Evolutionary conservation across 2,888 invertebrate genomes (phyloP), one percentile per base, ranked within the genome.

Genomic region (Microctonus hyperodae): DNA sequence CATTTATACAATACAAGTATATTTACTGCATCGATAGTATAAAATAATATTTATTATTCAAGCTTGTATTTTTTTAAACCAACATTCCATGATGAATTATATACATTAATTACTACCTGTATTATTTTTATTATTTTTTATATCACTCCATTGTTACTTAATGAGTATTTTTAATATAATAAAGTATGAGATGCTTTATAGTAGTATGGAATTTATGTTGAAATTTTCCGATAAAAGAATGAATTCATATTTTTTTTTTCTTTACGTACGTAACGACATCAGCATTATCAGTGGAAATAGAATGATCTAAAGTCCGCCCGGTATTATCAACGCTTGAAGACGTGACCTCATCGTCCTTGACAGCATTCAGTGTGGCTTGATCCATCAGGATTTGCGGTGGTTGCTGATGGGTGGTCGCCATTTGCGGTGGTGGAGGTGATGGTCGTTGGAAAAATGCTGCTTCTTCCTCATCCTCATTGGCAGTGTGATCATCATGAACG

Each of bases 371-470:
- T 7, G 69, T 59, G 11, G 64, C 44, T 62, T 77, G 76, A 58
- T 80, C 79, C 62, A 74, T 68, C 55, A 77, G 75, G 11, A 74
- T 73, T 66, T 79, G 74, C 23, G 73, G 44, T 4, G 83, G n/a
- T n/a, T 48, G 63, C 51, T 58, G 62, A 62, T 67, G 48, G 20
- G 65, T 67, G 23, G 85, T 86, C 63, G 81, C 75, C 70, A 86
- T 85, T 20, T 82, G 85, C 16, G 87, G 86, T 2, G 87, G 85
- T 16, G 88, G 86, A 50, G 76, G 74, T 28, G 81, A 78, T 23
- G 85, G 84, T 83, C 86, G 82, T 69, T 88, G 88, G 73, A 89
- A 90, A 79, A 92, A 90, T 57, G 80, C 74, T 57, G 81, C 82
- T 59, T 83, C 83, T 1, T 87, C 81, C 70, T 87, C 86, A 25